Conservation (phyloP, 2,113 vertebrate genomes). For the Machaerirhynchus nigripectus region DNA sequence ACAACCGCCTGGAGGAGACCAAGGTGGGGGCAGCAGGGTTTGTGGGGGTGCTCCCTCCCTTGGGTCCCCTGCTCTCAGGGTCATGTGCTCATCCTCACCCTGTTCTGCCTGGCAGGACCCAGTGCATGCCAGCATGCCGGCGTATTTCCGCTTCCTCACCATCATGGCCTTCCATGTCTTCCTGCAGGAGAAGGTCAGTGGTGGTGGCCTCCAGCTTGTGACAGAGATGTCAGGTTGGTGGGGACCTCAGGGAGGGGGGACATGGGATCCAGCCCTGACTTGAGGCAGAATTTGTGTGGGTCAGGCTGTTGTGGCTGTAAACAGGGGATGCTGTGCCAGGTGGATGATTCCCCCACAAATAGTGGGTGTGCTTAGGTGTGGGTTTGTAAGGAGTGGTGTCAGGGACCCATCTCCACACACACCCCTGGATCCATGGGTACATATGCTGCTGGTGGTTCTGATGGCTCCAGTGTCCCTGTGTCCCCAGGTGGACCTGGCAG, state of each 20-base stretch:
- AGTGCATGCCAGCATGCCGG: slow-evolving; percentile 76
- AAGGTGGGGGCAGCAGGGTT: slow-evolving; percentile 71
- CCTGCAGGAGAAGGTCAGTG: slow-evolving; percentile 89
- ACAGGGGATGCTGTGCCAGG: background rate
- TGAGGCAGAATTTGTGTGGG: background rate
- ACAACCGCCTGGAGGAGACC: slow-evolving; percentile 84
- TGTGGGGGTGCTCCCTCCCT: background rate
- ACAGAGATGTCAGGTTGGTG: background rate
- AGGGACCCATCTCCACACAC: background rate
- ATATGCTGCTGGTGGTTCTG: background rate
- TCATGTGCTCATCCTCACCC: fast-evolving
- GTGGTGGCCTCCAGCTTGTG: background rate
- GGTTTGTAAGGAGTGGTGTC: background rate
- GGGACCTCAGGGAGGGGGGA: background rate
- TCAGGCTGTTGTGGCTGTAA: background rate
- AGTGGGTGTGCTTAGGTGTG: fast-evolving
- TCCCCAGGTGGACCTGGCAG: slow-evolving; percentile 84
- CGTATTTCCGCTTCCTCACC: slow-evolving; percentile 96
- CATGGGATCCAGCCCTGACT: fast-evolving
- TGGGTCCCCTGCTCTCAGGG: fast-evolving
- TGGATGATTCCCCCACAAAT: background rate
- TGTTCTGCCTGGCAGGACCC: slow-evolving; percentile 65
- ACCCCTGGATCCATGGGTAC: background rate
- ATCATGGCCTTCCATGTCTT: slow-evolving; percentile 95
- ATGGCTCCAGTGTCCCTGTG: fast-evolving